phyloP scores from a whole-genome alignment of 2,113 vertebrate genomes.

The Atlantisia rogersi region DNA sequence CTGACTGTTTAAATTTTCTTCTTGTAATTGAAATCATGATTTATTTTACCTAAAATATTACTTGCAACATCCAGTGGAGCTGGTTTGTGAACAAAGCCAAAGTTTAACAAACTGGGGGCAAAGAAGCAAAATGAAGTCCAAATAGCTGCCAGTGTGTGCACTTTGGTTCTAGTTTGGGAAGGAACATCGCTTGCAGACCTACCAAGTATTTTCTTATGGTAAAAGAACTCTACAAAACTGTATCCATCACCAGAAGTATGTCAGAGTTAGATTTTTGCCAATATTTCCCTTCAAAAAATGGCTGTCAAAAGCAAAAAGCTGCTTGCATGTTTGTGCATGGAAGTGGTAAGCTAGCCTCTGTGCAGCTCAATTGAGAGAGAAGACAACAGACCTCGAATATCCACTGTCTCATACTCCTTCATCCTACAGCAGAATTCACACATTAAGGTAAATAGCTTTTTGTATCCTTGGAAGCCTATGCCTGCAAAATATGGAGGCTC shows the following conservation, averaged over 20 bases:
- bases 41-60: conserved; percentile 6
- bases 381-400: not conserved
- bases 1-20: not conserved
- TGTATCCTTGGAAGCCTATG: not conserved
- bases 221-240: not conserved
- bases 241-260: not conserved
- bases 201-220: not conserved
- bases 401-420: not conserved
- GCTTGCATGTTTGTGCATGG: not conserved
- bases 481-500: not conserved
- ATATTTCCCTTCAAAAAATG: not conserved
- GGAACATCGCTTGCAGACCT: not conserved
- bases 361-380: not conserved
- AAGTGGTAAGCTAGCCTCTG: not conserved
- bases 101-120: conserved; percentile 19
- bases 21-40: not conserved
- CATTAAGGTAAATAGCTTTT: not conserved
- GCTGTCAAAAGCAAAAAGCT: not conserved
- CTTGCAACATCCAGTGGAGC: not conserved
- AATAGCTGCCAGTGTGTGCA: not conserved
- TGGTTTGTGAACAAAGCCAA: conserved; percentile 29
- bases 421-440: not conserved
- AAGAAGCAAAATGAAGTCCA: not conserved
- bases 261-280: not conserved
- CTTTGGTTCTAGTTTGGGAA: conserved; percentile 30